Evolutionary conservation across 1,140 invertebrate genomes (phyloP).

Genomic region (Caenorhabditis remanei): DNA sequence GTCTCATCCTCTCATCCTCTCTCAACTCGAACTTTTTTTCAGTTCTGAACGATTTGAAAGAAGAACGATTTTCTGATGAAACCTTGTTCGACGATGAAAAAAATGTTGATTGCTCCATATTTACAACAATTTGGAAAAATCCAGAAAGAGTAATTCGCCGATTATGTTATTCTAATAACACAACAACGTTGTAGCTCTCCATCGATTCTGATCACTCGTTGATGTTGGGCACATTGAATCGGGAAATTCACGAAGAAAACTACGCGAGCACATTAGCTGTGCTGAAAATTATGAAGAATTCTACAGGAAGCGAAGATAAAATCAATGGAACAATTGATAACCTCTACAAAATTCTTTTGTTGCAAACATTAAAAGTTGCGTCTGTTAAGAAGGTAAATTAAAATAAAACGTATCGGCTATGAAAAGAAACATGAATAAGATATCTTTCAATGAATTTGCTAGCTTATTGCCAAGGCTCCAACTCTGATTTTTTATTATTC

Average conservation of each 20-base stretch:
- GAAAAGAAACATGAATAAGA: background rate
- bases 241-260: background rate
- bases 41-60: background rate
- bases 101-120: background rate
- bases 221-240: background rate
- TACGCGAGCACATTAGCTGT: background rate
- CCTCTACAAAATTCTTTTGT: background rate
- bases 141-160: background rate
- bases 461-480: background rate
- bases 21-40: background rate
- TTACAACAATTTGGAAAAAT: slow-evolving; percentile 7
- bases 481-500: background rate
- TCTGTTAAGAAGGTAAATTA: too few species aligned
- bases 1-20: too few species aligned
- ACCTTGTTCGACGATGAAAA: background rate
- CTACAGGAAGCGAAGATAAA: background rate
- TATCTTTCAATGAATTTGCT: background rate
- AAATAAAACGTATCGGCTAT: too few species aligned
- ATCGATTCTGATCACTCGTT: background rate
- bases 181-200: background rate
- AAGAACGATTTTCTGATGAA: background rate
- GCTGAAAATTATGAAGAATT: background rate
- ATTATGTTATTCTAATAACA: background rate
- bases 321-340: background rate
- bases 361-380: background rate